Evolutionary conservation across 2,113 vertebrate species (phyloP), one percentile per base, ranked within the genome.

Genomic region (Chitala chitala): DNA sequence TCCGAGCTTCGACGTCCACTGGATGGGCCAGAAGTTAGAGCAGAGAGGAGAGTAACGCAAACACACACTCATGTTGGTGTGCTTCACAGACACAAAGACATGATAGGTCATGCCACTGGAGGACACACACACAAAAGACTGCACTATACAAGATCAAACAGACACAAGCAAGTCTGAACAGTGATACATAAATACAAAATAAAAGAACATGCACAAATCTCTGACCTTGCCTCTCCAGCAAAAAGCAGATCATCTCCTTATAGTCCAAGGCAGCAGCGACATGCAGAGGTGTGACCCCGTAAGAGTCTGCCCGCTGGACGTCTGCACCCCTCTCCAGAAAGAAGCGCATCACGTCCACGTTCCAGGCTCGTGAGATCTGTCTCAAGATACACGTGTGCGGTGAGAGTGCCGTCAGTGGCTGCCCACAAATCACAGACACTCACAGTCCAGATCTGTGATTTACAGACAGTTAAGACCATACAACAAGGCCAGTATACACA

Each of bases 351-450:
- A 90, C 85, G 17, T 88, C 86, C 69, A 88, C 84, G 4, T 78
- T 84, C 86, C 87, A 90, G 0, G 81, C 82, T 46, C 89, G 78
- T 26, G 86, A 89, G 50, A 90, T 82, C 88, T 90, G 68, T 12
- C 63, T 58, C 64, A 38, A 68, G 5, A 69, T 58, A 61, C 50
- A 17, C 22, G 48, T 17, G 42, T 48, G 7, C 1, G 48, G 48
- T 3, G 12, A 3, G n/a, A n/a, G 2, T 51, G 48, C 20, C 48
- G 12, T 10, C 48, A 15, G 12, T 51, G 12, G 48, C 2, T 20
- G 2, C 48, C 12, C 48, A 9, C 20, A 15, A 51, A 51, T 51
- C 7, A 3, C 2, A 51, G n/a, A 2, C 48, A 48, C 20, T 10
- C 48, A 51, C 12, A 20, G 20, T 51, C 48, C 12, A 8, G 12